A percentile compares a stretch with the other conserved stretches of the same genome.
Conservation (phyloP, 2,888 invertebrate species). For the Blomia tropicalis region DNA sequence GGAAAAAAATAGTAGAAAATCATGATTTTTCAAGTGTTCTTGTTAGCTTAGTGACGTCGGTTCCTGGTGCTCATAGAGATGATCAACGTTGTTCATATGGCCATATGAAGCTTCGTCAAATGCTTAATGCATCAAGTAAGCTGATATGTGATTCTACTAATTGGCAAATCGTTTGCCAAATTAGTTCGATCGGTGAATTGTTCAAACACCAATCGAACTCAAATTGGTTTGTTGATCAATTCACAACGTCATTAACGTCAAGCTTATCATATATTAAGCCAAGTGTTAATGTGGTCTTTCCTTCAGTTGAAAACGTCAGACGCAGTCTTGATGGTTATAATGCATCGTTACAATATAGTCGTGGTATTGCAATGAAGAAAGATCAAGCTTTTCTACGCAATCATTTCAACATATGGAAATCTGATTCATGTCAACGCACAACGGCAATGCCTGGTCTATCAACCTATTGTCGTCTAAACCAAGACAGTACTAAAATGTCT, state of each 20-base stretch:
- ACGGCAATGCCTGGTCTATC: conserved; percentile 90
- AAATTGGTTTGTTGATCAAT: conserved; percentile 32
- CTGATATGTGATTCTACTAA: conserved; percentile 37
- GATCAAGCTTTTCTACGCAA: conserved; percentile 69
- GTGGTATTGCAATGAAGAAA: conserved; percentile 29
- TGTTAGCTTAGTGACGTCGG: conserved; percentile 67
- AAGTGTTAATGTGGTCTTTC: conserved; percentile 45
- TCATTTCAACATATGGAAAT: conserved; percentile 67
- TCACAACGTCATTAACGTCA: conserved; percentile 28
- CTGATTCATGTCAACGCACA: conserved; percentile 50
- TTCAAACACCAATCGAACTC: conserved; percentile 47
- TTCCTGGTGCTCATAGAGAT: conserved; percentile 61
- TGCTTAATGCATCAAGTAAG: conserved; percentile 36
- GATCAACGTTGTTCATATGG: conserved; percentile 46
- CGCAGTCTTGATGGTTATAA: conserved; percentile 63
- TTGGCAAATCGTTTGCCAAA: conserved; percentile 65
- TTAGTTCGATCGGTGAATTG: conserved; percentile 74
- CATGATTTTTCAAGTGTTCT: conserved; percentile 69
- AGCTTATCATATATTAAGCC: conserved; percentile 17
- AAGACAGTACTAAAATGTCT: conserved; percentile 47
- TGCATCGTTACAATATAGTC: conserved; percentile 68
- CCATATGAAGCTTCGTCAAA: conserved; percentile 41
- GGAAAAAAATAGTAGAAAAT: conserved; percentile 54
- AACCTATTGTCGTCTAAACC: conserved; percentile 62
- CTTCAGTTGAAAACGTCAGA: conserved; percentile 63